These are phyloP conservation scores for Bombus polaris DNA, from an alignment of 1,140 invertebrate species.

Conservation along the genomic window DNA sequence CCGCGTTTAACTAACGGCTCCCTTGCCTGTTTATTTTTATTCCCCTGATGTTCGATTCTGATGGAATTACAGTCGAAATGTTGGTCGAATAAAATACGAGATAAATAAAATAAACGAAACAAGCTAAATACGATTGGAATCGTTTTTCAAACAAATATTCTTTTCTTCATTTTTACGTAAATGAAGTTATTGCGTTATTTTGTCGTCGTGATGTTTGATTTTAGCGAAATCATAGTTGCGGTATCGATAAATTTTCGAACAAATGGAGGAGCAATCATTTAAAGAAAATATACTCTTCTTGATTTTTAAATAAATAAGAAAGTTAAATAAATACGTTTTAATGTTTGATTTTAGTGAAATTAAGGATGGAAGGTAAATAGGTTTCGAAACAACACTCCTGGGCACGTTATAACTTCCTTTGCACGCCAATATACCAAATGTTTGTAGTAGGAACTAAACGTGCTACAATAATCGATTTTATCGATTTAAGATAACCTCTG, in stretches of 20 bases:
- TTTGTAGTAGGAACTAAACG: too few relatives aligned
- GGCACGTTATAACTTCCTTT: accelerated
- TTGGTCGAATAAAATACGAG: neutral
- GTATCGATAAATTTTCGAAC: neutral
- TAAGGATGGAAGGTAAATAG: neutral
- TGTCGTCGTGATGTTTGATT: neutral
- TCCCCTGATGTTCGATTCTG: neutral
- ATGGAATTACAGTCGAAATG: neutral
- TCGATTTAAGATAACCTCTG: neutral
- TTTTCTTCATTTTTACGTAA: neutral
- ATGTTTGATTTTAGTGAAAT: neutral
- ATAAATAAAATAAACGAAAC: neutral
- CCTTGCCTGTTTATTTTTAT: neutral
- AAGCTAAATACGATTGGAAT: neutral
- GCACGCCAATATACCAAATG: neutral
- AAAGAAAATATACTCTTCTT: too few relatives aligned
- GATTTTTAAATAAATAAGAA: neutral
- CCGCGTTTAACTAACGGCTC: neutral
- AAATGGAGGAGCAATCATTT: too few relatives aligned
- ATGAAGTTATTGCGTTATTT: neutral
- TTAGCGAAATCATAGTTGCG: neutral
- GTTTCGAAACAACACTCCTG: neutral
- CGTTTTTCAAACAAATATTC: neutral
- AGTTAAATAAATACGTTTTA: too few relatives aligned
- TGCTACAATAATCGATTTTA: too few relatives aligned